A percentile compares a stretch with the other conserved stretches of the same genome.
phyloP scores from a whole-genome alignment of 2,888 invertebrate species.

The Agrenia bidenticulata region DNA sequence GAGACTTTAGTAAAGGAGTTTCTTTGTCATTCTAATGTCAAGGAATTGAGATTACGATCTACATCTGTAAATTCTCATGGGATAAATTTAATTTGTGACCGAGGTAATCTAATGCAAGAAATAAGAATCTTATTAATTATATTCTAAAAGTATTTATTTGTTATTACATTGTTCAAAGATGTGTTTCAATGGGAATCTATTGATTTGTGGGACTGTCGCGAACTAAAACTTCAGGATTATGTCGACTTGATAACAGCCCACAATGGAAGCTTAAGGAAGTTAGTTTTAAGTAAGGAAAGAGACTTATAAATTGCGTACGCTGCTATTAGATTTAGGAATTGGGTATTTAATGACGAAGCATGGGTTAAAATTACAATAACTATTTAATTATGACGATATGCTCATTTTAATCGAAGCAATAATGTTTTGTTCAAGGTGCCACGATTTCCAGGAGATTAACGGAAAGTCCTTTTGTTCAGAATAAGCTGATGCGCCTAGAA shows the following conservation, averaged over 20 bases:
- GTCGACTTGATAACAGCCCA: background rate
- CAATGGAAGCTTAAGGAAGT: background rate
- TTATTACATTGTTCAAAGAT: background rate
- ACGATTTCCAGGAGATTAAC: too few species aligned
- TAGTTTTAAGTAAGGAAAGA: background rate
- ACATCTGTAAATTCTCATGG: background rate
- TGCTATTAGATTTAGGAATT: too few species aligned
- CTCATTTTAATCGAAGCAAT: too few species aligned
- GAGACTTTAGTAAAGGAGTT: constrained; percentile 26
- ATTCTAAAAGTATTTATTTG: too few species aligned
- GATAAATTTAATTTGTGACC: background rate
- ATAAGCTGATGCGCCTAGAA: too few species aligned
- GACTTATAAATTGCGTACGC: too few species aligned
- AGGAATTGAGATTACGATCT: constrained; percentile 25
- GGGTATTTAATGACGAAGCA: too few species aligned
- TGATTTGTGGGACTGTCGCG: background rate
- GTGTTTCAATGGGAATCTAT: background rate
- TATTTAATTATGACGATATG: too few species aligned
- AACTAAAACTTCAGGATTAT: background rate
- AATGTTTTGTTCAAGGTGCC: too few species aligned
- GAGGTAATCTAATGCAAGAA: constrained; percentile 1
- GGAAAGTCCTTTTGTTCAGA: too few species aligned
- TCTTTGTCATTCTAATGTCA: constrained; percentile 14
- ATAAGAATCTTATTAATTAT: too few species aligned
- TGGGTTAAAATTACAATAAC: too few species aligned